Conservation (phyloP, 2,113 vertebrate genomes). For the Corythaeola cristata region DNA sequence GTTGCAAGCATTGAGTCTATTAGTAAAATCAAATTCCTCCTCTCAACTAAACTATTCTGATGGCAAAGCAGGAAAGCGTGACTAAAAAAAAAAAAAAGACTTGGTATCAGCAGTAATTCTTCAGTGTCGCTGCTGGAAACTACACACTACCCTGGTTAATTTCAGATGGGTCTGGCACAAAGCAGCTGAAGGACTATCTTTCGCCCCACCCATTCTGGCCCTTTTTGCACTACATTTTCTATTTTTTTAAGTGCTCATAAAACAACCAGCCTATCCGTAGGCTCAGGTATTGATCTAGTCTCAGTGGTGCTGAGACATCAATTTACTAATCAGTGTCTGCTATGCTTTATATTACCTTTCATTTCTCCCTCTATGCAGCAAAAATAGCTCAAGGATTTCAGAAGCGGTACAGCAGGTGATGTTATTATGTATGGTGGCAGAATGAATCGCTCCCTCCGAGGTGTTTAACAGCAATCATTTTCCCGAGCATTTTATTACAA, state of each 20-base stretch:
- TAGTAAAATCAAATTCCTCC: neutral
- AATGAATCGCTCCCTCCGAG: slow-evolving; percentile 2
- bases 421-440: neutral
- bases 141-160: neutral
- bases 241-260: neutral
- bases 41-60: neutral
- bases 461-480: slow-evolving; percentile 32
- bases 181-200: neutral
- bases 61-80: neutral
- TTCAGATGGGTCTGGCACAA: neutral
- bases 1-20: neutral
- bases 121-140: neutral
- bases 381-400: slow-evolving; percentile 34
- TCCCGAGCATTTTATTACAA: neutral
- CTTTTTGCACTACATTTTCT: neutral
- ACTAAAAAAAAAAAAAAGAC: neutral
- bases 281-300: slow-evolving; percentile 26
- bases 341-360: slow-evolving; percentile 30
- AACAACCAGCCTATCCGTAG: neutral
- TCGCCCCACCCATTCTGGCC: neutral
- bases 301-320: slow-evolving; percentile 34
- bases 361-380: slow-evolving; percentile 3
- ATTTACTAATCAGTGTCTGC: slow-evolving; percentile 34
- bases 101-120: neutral
- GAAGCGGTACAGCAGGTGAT: neutral